These are phyloP conservation scores for Chironomus tentans DNA, from an alignment of 2,888 invertebrate species.

Conservation along the genomic window DNA sequence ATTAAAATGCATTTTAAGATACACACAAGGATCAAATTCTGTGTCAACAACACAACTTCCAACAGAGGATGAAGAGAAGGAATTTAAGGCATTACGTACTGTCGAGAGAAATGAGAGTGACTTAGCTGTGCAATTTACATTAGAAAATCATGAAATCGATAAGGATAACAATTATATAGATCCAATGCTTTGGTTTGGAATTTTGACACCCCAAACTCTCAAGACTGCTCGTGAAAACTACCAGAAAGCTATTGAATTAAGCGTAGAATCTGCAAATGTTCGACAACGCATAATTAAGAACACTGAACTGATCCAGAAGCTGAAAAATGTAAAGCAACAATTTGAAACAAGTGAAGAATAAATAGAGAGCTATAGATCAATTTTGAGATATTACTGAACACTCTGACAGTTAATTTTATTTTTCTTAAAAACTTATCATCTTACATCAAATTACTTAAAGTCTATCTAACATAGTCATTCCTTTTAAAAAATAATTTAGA, in stretches of 20 bases:
- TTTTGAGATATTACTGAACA: not conserved
- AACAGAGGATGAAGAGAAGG: conserved; percentile 49
- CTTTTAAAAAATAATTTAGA: not conserved
- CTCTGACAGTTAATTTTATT: not conserved
- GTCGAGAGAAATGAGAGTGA: conserved; percentile 40
- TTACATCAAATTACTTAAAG: not conserved
- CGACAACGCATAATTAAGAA: conserved; percentile 48
- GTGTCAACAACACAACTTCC: conserved; percentile 63
- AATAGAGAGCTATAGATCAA: not conserved
- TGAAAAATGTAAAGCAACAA: not conserved
- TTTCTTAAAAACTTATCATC: not conserved
- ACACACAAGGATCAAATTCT: conserved; percentile 66
- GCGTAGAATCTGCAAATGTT: conserved; percentile 59
- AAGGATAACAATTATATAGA: conserved; percentile 44
- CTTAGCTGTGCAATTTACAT: conserved; percentile 33
- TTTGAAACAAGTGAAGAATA: conserved; percentile 11
- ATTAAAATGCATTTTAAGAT: conserved; percentile 48
- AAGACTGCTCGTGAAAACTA: conserved; percentile 66
- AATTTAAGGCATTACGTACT: conserved; percentile 43
- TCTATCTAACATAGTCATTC: not conserved
- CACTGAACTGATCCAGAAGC: not conserved
- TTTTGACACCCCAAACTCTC: conserved; percentile 71
- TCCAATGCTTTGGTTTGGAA: conserved; percentile 80
- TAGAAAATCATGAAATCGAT: conserved; percentile 39
- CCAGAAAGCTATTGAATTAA: conserved; percentile 55